Evolutionary conservation across 2,888 invertebrate genomes (phyloP).

Genomic region (Aquatica leii): DNA sequence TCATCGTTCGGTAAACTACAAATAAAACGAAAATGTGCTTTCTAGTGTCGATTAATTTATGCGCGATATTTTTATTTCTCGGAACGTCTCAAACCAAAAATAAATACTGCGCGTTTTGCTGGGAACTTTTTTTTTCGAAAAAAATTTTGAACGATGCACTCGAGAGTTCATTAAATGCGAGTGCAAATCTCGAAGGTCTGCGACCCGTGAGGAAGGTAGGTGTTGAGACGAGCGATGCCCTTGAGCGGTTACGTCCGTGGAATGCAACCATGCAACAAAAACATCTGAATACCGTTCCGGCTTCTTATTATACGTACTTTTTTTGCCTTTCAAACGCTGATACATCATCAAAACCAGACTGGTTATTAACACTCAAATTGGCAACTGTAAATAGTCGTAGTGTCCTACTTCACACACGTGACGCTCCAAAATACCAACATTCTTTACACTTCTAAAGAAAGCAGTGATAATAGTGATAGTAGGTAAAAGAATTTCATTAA

Average conservation of each 20-base stretch:
- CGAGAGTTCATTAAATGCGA: background rate
- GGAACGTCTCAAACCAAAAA: too few species aligned
- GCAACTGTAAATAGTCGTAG: slow-evolving; percentile 20
- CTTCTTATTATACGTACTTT: slow-evolving; percentile 26
- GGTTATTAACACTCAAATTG: slow-evolving; percentile 31
- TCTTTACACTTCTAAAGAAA: slow-evolving; percentile 4
- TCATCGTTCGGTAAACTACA: too few species aligned
- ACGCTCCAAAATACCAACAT: background rate
- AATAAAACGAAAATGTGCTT: too few species aligned
- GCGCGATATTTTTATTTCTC: too few species aligned
- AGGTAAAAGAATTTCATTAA: too few species aligned
- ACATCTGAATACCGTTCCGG: slow-evolving; percentile 30
- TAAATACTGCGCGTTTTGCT: background rate
- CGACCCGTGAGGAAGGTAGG: slow-evolving; percentile 24
- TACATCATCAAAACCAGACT: slow-evolving; percentile 22
- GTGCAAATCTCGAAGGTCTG: slow-evolving; percentile 32
- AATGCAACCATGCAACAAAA: slow-evolving; percentile 38
- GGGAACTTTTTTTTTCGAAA: background rate
- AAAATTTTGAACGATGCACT: too few species aligned
- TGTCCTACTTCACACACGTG: too few species aligned
- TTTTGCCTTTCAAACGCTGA: slow-evolving; percentile 20
- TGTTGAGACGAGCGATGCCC: slow-evolving; percentile 30
- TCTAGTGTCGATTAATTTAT: too few species aligned
- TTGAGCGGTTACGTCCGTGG: slow-evolving; percentile 28
- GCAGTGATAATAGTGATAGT: background rate